These are phyloP conservation scores for Temnothorax nylanderi DNA, from an alignment of 1,140 invertebrate genomes.

Conservation along the genomic window DNA sequence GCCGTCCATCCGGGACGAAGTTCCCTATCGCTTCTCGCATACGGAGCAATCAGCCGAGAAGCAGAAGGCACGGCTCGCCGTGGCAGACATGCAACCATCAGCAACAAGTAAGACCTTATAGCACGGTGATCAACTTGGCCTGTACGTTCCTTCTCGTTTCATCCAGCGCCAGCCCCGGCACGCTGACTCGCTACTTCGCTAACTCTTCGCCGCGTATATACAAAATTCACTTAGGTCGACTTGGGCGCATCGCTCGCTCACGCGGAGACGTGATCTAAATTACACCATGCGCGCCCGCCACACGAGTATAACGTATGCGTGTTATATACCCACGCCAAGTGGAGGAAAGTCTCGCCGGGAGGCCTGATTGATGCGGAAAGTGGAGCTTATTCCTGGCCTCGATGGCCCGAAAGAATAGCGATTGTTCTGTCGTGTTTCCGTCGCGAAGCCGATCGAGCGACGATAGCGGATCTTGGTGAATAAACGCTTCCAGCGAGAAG, in stretches of 20 bases:
- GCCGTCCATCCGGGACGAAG: constrained; percentile 63
- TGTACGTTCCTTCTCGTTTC: constrained; percentile 20
- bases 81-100: constrained; percentile 83
- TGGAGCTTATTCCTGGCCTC: background rate
- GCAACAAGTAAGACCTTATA: constrained; percentile 83
- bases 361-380: constrained; percentile 43
- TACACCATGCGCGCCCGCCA: background rate
- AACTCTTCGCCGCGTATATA: constrained; percentile 37
- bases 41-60: constrained; percentile 79
- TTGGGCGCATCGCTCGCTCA: constrained; percentile 30
- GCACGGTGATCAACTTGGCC: constrained; percentile 72
- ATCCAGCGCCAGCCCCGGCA: background rate
- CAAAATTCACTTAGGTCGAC: constrained; percentile 58
- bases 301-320: constrained; percentile 20
- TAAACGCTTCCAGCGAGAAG: background rate
- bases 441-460: background rate
- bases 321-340: background rate
- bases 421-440: constrained; percentile 11
- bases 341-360: constrained; percentile 27
- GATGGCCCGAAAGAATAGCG: constrained; percentile 1
- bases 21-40: constrained; percentile 70
- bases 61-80: constrained; percentile 74
- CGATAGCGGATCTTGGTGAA: background rate
- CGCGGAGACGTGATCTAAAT: constrained; percentile 61
- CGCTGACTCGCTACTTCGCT: constrained; percentile 34